These are phyloP conservation scores for Trichopoda pennipes DNA, from an alignment of 2,888 invertebrate genomes.

Conservation along the genomic window DNA sequence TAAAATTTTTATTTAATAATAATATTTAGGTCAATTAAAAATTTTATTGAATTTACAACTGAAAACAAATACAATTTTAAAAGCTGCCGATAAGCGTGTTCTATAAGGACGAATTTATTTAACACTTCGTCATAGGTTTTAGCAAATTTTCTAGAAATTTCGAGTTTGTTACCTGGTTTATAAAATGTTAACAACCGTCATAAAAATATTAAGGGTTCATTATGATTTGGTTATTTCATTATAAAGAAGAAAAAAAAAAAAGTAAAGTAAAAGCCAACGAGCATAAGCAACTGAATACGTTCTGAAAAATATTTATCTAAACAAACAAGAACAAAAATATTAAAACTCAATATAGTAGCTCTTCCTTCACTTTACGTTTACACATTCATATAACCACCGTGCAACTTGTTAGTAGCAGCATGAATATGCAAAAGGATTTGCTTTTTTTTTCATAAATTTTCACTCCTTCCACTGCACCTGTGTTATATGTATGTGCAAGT, in stretches of 20 bases:
- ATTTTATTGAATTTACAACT: too few relatives aligned
- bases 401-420: conserved; percentile 6
- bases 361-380: conserved; percentile 42
- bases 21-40: too few relatives aligned
- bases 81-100: too few relatives aligned
- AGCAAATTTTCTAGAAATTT: neutral
- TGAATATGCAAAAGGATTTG: conserved; percentile 39
- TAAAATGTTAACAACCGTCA: conserved; percentile 11
- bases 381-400: neutral
- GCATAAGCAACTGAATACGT: conserved; percentile 62
- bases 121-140: neutral
- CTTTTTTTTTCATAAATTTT: conserved; percentile 8
- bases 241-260: neutral
- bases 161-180: conserved; percentile 26
- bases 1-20: too few relatives aligned
- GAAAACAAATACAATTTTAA: too few relatives aligned
- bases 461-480: conserved; percentile 26
- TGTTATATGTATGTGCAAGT: conserved; percentile 27
- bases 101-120: too few relatives aligned
- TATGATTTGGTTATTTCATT: conserved; percentile 67
- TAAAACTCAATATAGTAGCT: conserved; percentile 27
- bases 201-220: conserved; percentile 60
- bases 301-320: conserved; percentile 48
- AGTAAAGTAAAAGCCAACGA: conserved; percentile 5
- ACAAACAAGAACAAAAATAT: conserved; percentile 8